Conservation (phyloP, 2,797 vertebrate genomes). For the Toxotes lorentzi region DNA sequence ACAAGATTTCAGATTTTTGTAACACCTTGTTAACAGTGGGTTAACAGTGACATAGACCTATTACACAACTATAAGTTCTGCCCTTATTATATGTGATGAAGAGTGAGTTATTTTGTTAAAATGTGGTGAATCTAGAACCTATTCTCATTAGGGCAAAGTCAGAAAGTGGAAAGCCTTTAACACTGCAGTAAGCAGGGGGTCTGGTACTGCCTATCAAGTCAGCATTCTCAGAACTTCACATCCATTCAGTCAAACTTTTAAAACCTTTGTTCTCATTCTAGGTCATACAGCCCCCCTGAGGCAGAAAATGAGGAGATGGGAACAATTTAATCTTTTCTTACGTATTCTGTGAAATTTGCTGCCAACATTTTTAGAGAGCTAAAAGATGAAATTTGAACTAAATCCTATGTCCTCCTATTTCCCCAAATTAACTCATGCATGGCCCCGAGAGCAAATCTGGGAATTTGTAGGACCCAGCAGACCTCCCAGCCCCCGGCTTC, state of each 20-base stretch:
- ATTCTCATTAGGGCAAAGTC: not conserved
- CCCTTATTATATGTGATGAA: not conserved
- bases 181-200: not conserved
- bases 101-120: not conserved
- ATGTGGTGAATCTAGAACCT: not conserved
- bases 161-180: not conserved
- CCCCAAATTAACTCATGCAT: slow-evolving; percentile 39
- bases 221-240: not conserved
- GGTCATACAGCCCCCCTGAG: not conserved
- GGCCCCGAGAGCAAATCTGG: slow-evolving; percentile 71
- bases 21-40: not conserved
- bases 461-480: slow-evolving; percentile 84
- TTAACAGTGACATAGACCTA: not conserved
- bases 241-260: not conserved
- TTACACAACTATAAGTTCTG: not conserved
- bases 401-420: not conserved
- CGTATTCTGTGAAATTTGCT: not conserved
- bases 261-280: not conserved
- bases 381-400: not conserved
- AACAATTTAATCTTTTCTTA: not conserved
- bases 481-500: slow-evolving; percentile 75
- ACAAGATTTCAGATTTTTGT: not conserved
- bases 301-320: not conserved
- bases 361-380: not conserved
- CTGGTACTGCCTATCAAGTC: not conserved